Evolutionary conservation across 2,113 vertebrate genomes (phyloP).

Genomic region (Danionella cerebrum): DNA sequence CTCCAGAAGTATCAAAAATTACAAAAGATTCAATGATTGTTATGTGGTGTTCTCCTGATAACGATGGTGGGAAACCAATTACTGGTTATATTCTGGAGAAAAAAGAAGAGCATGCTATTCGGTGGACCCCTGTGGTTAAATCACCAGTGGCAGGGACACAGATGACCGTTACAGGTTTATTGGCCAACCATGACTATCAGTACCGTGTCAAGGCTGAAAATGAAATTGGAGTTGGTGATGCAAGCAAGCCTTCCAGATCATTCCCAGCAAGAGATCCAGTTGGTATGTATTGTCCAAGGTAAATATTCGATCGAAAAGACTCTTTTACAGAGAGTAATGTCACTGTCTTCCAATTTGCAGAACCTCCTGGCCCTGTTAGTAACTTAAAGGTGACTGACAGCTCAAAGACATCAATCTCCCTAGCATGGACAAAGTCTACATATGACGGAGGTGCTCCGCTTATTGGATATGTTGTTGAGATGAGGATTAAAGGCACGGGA

Average conservation of each 20-base stretch:
- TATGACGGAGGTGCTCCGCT: conserved; percentile 90
- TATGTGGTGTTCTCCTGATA: conserved; percentile 86
- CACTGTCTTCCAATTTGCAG: conserved; percentile 59
- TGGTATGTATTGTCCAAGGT: conserved; percentile 65
- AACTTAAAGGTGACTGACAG: conserved; percentile 89
- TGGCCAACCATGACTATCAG: conserved; percentile 91
- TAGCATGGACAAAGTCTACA: conserved; percentile 86
- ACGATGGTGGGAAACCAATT: conserved; percentile 90
- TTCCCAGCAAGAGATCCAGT: conserved; percentile 86
- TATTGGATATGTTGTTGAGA: conserved; percentile 93
- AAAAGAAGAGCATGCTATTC: conserved; percentile 80
- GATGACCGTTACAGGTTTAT: conserved; percentile 82
- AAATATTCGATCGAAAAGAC: background rate
- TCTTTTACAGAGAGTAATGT: too few species aligned
- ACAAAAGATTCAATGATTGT: conserved; percentile 93
- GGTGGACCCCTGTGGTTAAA: conserved; percentile 91
- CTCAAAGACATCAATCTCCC: conserved; percentile 78
- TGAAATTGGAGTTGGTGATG: conserved; percentile 85
- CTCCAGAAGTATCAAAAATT: conserved; percentile 86
- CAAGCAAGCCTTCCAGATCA: conserved; percentile 86
- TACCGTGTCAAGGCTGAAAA: conserved; percentile 97
- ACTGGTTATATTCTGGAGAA: conserved; percentile 91
- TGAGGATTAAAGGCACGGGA: conserved; percentile 70
- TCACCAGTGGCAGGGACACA: conserved; percentile 73
- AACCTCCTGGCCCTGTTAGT: conserved; percentile 87